Evolutionary conservation across 2,797 vertebrate species (phyloP).

Genomic region (Natrix natrix): DNA sequence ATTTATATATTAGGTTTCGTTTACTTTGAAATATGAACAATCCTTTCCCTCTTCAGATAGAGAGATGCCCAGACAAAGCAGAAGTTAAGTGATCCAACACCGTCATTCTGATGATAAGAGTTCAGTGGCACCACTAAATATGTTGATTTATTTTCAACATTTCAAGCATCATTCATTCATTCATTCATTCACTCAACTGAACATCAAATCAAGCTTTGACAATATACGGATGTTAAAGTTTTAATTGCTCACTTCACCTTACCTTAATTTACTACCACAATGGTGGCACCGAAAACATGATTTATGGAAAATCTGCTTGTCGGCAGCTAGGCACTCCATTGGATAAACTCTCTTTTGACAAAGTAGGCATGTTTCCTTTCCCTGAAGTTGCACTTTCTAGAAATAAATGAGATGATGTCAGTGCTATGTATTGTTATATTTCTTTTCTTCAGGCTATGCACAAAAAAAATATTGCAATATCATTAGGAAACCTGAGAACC

Average conservation of each 20-base stretch:
- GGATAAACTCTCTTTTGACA: slow-evolving; percentile 95
- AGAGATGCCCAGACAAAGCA: background rate
- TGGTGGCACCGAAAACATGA: slow-evolving; percentile 94
- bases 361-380: slow-evolving; percentile 85
- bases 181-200: background rate
- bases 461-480: slow-evolving; percentile 2
- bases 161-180: background rate
- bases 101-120: too few relatives aligned
- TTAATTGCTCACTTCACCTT: slow-evolving; percentile 54
- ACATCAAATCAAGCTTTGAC: background rate
- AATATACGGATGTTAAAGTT: background rate
- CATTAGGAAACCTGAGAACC: slow-evolving; percentile 10
- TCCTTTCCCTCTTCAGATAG: background rate
- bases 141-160: background rate
- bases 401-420: slow-evolving; percentile 58
- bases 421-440: slow-evolving; percentile 22
- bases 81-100: background rate
- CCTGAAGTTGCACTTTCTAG: slow-evolving; percentile 84
- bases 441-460: background rate
- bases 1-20: slow-evolving; percentile 4
- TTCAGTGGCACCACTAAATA: background rate
- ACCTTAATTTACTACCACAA: slow-evolving; percentile 93
- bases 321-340: slow-evolving; percentile 91
- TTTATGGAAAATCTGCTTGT: slow-evolving; percentile 97
- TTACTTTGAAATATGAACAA: slow-evolving; percentile 22